Evolutionary conservation across 1,140 invertebrate species (phyloP).

Genomic region (Drosophila malerkotliana): DNA sequence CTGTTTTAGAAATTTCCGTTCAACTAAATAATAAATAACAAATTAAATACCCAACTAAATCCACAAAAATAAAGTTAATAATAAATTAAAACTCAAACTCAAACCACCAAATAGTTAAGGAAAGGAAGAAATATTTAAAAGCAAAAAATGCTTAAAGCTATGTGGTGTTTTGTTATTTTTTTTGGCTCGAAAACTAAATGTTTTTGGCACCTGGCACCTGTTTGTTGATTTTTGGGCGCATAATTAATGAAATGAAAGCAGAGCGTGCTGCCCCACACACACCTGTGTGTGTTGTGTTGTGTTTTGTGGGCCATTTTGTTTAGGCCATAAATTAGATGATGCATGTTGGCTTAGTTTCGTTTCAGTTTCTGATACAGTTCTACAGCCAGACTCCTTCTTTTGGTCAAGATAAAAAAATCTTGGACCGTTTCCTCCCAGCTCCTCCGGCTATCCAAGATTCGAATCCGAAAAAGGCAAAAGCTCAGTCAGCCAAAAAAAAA

Average conservation of each 20-base stretch:
- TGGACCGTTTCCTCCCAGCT: not conserved
- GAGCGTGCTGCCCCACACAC: not conserved
- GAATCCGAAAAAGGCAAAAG: not conserved
- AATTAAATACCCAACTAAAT: too few species aligned
- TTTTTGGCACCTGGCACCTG: constrained; percentile 13
- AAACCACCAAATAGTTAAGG: too few species aligned
- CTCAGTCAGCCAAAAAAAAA: constrained; percentile 74
- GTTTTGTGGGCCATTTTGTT: constrained; percentile 3
- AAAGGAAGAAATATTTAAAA: not conserved
- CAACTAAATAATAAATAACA: too few species aligned
- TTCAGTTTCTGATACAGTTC: not conserved
- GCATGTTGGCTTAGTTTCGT: constrained; percentile 9
- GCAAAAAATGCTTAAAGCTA: not conserved
- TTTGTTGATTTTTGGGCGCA: constrained; percentile 60
- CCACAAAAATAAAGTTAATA: too few species aligned
- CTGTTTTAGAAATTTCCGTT: too few species aligned
- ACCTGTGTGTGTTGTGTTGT: not conserved
- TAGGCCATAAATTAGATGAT: constrained; percentile 52
- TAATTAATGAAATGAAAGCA: constrained; percentile 75
- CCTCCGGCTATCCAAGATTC: too few species aligned
- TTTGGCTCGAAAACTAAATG: not conserved
- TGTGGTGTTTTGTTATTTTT: not conserved
- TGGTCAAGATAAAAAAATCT: constrained; percentile 22
- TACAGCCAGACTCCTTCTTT: too few species aligned
- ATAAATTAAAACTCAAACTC: too few species aligned